phyloP scores from a whole-genome alignment of 2,888 invertebrate genomes.

The Tiliacea citrago region DNA sequence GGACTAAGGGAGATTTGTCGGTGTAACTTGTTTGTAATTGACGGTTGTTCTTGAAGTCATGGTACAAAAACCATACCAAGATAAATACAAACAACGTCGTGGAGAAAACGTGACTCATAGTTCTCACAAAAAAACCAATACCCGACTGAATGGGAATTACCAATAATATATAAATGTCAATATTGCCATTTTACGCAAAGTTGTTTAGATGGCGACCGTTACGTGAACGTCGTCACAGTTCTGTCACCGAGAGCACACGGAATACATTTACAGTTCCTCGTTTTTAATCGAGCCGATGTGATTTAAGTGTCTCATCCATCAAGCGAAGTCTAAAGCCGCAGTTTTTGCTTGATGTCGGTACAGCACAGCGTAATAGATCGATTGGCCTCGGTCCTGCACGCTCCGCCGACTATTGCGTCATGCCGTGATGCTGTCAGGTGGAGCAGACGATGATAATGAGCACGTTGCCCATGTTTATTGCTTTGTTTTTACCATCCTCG shows the following conservation, averaged over 20 bases:
- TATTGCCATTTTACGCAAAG: conserved; percentile 41
- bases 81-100: not conserved
- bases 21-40: conserved; percentile 4
- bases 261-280: conserved; percentile 29
- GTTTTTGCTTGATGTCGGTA: conserved; percentile 62
- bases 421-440: conserved; percentile 64
- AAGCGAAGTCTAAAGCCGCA: conserved; percentile 38
- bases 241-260: conserved; percentile 27
- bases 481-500: conserved; percentile 50
- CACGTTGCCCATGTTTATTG: conserved; percentile 62
- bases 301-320: conserved; percentile 50
- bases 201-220: conserved; percentile 46
- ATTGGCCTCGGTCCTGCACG: conserved; percentile 72
- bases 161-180: conserved; percentile 52
- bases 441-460: conserved; percentile 59
- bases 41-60: conserved; percentile 11
- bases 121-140: conserved; percentile 19
- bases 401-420: conserved; percentile 71
- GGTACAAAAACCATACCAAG: conserved; percentile 19
- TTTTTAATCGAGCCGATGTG: conserved; percentile 26
- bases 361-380: conserved; percentile 66
- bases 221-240: conserved; percentile 9
- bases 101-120: conserved; percentile 37
- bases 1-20: not conserved
- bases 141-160: conserved; percentile 27